Evolutionary conservation across 2,888 invertebrate genomes (phyloP), one percentile per base, ranked within the genome.

Genomic region (Dysmachus trigonus): DNA sequence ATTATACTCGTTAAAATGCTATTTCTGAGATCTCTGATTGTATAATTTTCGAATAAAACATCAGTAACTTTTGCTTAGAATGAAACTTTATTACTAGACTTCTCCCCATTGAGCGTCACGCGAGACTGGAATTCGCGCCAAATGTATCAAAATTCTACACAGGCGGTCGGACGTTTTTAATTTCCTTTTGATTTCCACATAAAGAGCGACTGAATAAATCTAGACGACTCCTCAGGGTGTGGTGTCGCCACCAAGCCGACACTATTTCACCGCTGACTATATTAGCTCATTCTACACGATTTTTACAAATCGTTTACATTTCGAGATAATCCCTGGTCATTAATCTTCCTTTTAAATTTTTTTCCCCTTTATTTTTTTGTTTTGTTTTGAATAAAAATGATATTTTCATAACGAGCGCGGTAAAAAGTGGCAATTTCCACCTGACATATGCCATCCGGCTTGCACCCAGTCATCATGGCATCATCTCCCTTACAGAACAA

Each of bases 301-400:
- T 79, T 79, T 47, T 47, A 79, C 79, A 79, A 79, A 79, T 79
- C 79, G 79, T 79, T 79, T 79, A 79, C 79, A 79, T 51, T 79
- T 51, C 38, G 6, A 47, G 79, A 79, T 79, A 79, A 79, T 79
- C 79, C 79, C 15, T 27, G 47, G 38, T 47, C 79, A 79, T 79
- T 79, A 79, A 79, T 79, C 79, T 79, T 79, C 30, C 79, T 51
- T 79, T 79, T 79, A 1, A 47, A 30, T 41, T 73, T 18, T 30
- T 22, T 15, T 72, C 27, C 18, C 47, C 18, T 47, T 47, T 62
- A 62, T n/a, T 33, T n/a, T 31, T 30, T 10, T 27, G 2, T 72
- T 72, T 76, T 77, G 27, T 47, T 79, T 79, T 51, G 79, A 47
- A 79, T 79, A 79, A 79, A 79, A 79, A 79, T 79, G 79, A 51